Percentiles rank a stretch among this genome's conserved stretches.
These are phyloP conservation scores for Ochotona curzoniae DNA, from an alignment of 2,113 vertebrate species.

Conservation along the genomic window DNA sequence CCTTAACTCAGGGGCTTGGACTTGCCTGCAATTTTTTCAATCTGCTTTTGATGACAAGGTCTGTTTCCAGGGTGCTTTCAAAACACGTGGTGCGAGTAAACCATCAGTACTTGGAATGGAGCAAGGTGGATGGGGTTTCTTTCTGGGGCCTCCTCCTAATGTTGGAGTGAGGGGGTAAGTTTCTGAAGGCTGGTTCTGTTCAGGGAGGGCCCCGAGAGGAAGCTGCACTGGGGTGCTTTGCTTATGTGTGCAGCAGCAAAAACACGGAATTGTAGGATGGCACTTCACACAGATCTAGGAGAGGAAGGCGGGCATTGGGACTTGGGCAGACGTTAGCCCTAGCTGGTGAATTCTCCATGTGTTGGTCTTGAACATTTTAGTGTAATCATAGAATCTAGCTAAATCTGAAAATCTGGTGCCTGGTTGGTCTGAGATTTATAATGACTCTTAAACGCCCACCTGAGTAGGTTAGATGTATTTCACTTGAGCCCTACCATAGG, in stretches of 20 bases:
- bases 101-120: background rate
- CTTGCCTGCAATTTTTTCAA: constrained; percentile 51
- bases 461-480: background rate
- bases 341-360: background rate
- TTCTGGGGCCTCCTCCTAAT: background rate
- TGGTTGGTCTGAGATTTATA: constrained; percentile 33
- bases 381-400: constrained; percentile 9
- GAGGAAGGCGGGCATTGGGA: background rate
- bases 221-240: background rate
- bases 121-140: background rate
- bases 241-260: background rate
- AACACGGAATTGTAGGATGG: background rate
- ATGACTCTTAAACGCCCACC: background rate
- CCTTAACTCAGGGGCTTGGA: constrained; percentile 45
- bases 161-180: background rate
- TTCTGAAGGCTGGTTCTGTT: background rate
- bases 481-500: background rate
- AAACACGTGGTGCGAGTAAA: background rate
- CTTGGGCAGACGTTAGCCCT: background rate
- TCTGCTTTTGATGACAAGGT: constrained; percentile 26
- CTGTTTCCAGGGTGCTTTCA: constrained; percentile 47
- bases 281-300: background rate
- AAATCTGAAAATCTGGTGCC: constrained; percentile 1
- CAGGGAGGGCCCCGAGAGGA: background rate
- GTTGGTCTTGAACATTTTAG: background rate